A percentile compares a stretch with the other conserved stretches of the same genome.
These are phyloP conservation scores for Amyelois transitella DNA, from an alignment of 1,140 invertebrate species.

Conservation along the genomic window DNA sequence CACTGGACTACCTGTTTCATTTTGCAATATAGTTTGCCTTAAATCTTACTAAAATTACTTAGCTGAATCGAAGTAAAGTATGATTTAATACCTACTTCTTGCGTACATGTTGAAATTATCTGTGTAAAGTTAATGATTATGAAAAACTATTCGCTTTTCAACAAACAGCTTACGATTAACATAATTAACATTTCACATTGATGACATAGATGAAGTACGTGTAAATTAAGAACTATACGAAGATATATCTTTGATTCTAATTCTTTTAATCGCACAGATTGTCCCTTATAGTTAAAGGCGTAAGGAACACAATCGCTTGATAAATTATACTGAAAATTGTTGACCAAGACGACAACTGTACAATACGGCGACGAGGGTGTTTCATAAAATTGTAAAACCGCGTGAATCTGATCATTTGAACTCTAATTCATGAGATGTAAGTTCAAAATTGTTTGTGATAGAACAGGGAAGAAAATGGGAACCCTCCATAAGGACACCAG, in stretches of 20 bases:
- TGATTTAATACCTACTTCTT: neutral
- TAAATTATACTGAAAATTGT: neutral
- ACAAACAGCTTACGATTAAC: no score
- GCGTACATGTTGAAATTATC: no score
- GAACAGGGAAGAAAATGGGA: neutral
- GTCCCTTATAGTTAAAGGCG: neutral
- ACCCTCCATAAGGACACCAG: neutral
- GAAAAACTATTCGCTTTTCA: no score
- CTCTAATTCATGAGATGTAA: neutral
- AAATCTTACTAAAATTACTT: no score
- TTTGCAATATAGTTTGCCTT: no score
- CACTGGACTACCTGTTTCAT: constrained; percentile 30
- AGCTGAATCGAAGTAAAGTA: neutral
- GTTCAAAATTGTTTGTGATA: neutral
- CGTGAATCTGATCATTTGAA: neutral
- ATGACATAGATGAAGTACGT: no score
- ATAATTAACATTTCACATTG: no score
- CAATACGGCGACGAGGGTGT: neutral
- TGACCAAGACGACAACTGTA: neutral
- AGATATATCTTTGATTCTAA: no score
- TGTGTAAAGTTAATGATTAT: no score
- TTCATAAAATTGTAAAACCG: neutral
- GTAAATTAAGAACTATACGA: no score
- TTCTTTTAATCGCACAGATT: no score
- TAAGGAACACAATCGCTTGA: neutral